Percentiles rank a stretch among this genome's conserved stretches.
phyloP scores from a whole-genome alignment of 2,888 invertebrate genomes.

The Seira ritae region DNA sequence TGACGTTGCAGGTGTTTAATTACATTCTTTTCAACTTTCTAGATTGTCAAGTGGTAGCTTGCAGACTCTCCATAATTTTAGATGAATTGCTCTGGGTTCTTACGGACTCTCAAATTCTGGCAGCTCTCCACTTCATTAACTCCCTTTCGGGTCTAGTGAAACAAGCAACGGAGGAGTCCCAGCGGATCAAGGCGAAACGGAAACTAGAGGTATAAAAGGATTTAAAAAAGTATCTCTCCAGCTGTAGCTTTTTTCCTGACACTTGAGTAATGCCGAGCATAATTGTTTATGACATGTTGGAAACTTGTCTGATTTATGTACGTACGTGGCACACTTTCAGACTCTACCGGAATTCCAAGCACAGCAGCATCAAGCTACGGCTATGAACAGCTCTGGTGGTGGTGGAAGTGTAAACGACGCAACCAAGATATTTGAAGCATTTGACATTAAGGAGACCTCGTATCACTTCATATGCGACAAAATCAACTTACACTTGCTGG shows the following conservation, averaged over 20 bases:
- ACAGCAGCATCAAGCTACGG: slow-evolving; percentile 79
- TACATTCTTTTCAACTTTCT: slow-evolving; percentile 73
- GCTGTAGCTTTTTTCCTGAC: neutral
- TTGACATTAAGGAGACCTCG: slow-evolving; percentile 97
- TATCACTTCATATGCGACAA: slow-evolving; percentile 95
- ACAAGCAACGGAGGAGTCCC: slow-evolving; percentile 86
- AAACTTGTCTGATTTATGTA: slow-evolving; percentile 7
- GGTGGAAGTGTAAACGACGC: slow-evolving; percentile 52
- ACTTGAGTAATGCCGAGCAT: neutral
- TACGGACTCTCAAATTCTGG: slow-evolving; percentile 96
- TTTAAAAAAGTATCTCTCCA: neutral
- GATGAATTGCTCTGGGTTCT: slow-evolving; percentile 98
- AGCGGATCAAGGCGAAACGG: slow-evolving; percentile 88
- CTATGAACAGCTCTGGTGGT: slow-evolving; percentile 61
- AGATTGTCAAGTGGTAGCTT: slow-evolving; percentile 96
- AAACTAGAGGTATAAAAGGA: slow-evolving; percentile 83
- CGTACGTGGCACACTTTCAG: slow-evolving; percentile 51
- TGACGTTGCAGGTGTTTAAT: no score
- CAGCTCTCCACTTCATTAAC: slow-evolving; percentile 92
- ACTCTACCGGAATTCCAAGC: slow-evolving; percentile 84
- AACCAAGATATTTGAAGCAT: slow-evolving; percentile 66
- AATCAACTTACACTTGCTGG: slow-evolving; percentile 96
- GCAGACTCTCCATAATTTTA: slow-evolving; percentile 91
- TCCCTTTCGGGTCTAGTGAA: slow-evolving; percentile 89
- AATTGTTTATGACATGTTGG: neutral